Percentiles rank a stretch among this genome's conserved stretches.
Conservation (phyloP, 2,888 invertebrate genomes). For the Drosophila barbarae region DNA sequence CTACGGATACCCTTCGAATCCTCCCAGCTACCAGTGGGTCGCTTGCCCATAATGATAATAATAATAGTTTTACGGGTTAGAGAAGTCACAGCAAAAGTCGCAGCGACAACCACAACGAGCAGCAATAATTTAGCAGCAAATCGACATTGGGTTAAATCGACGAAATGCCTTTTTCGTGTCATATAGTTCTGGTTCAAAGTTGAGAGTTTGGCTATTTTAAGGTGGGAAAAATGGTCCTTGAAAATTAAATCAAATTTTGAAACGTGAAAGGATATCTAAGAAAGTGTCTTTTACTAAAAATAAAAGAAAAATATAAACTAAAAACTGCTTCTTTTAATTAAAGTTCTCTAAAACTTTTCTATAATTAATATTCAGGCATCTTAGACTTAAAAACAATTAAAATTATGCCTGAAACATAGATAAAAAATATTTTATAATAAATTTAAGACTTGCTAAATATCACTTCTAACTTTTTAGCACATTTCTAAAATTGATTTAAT, state of each 20-base stretch:
- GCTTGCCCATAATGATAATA: slow-evolving; percentile 63
- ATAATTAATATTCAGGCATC: background rate
- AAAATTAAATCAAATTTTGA: no score
- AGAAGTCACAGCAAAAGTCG: slow-evolving; percentile 63
- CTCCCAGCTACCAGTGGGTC: background rate
- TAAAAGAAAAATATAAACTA: background rate
- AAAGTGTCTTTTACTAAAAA: no score
- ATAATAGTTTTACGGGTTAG: slow-evolving; percentile 71
- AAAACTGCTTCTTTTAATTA: background rate
- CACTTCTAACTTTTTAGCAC: background rate
- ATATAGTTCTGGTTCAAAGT: slow-evolving; percentile 16
- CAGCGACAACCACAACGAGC: slow-evolving; percentile 61
- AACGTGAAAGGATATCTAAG: no score
- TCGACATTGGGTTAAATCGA: slow-evolving; percentile 42
- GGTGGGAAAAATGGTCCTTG: background rate
- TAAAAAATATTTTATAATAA: background rate
- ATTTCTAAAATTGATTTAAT: background rate
- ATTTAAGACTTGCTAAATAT: background rate
- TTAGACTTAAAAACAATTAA: background rate
- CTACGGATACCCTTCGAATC: background rate
- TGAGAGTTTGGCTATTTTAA: background rate
- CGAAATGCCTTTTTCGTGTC: slow-evolving; percentile 63
- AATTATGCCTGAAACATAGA: background rate
- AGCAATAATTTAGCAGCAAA: slow-evolving; percentile 54
- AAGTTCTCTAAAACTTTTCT: no score